Conservation (phyloP, 2,113 vertebrate genomes). For the Hypocryptadius cinnamomeus region DNA sequence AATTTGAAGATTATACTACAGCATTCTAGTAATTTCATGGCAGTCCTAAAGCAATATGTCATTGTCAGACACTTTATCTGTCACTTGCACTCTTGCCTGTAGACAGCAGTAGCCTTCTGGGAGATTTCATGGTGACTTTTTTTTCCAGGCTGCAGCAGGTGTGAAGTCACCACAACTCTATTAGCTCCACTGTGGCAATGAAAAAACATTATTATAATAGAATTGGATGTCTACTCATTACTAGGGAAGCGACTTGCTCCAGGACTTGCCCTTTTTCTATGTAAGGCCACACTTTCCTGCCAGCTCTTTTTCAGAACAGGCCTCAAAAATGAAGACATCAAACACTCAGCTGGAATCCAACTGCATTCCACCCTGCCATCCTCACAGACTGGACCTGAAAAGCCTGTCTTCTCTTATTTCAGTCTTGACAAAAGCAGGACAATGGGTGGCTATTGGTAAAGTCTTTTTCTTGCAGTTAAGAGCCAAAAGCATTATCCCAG, state of each 20-base stretch:
- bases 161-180: constrained; percentile 77
- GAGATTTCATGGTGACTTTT: constrained; percentile 67
- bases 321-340: constrained; percentile 78
- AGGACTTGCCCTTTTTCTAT: constrained; percentile 42
- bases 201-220: constrained; percentile 73
- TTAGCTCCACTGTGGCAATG: constrained; percentile 73
- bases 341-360: constrained; percentile 70
- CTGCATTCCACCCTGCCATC: constrained; percentile 68
- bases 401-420: constrained; percentile 69
- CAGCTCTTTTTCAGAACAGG: constrained; percentile 54
- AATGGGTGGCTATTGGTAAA: constrained; percentile 74
- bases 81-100: constrained; percentile 68
- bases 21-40: constrained; percentile 71
- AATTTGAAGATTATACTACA: constrained; percentile 50
- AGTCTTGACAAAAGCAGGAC: constrained; percentile 77
- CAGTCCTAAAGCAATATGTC: constrained; percentile 72
- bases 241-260: constrained; percentile 31
- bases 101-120: constrained; percentile 69
- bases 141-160: constrained; percentile 64
- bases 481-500: constrained; percentile 65
- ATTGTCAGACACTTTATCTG: constrained; percentile 76
- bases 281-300: constrained; percentile 38
- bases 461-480: constrained; percentile 51
- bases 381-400: constrained; percentile 65
- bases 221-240: constrained; percentile 68